phyloP scores from a whole-genome alignment of 2,797 vertebrate species.

The Lateolabrax maculatus region DNA sequence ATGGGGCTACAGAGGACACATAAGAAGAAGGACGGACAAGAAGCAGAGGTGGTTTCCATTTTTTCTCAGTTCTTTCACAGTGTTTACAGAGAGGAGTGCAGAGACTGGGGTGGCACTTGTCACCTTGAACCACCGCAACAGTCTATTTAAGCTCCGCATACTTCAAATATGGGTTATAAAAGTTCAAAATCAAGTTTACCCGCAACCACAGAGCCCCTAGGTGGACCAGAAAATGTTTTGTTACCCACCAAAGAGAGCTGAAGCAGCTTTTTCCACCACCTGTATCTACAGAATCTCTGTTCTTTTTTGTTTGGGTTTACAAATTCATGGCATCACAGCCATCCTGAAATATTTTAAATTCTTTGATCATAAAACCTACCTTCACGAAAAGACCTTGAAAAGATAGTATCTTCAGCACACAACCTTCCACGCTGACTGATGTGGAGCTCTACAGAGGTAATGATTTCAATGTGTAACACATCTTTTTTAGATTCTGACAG shows the following conservation, averaged over 20 bases:
- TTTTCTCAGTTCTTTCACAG: conserved; percentile 34
- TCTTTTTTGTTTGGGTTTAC: conserved; percentile 38
- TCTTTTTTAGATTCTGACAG: conserved; percentile 56
- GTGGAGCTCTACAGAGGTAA: conserved; percentile 41
- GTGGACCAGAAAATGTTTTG: conserved; percentile 26
- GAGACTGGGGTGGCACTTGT: conserved; percentile 2
- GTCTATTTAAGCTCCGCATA: background rate
- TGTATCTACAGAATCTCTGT: conserved; percentile 23
- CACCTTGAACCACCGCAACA: conserved; percentile 22
- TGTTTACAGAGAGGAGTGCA: conserved; percentile 15
- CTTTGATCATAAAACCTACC: conserved; percentile 58
- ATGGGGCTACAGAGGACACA: conserved; percentile 70
- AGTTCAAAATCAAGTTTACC: conserved; percentile 39
- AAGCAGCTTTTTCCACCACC: background rate
- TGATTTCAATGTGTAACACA: conserved; percentile 53
- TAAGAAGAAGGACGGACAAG: conserved; percentile 47
- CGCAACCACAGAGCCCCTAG: conserved; percentile 6
- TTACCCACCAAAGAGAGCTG: conserved; percentile 35
- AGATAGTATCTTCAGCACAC: conserved; percentile 42
- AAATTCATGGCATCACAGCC: conserved; percentile 44
- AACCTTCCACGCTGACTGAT: conserved; percentile 42
- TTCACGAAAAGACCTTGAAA: conserved; percentile 53
- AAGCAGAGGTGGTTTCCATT: conserved; percentile 64
- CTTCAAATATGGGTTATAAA: conserved; percentile 19
- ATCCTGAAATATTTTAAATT: conserved; percentile 45